Percentiles rank a stretch among this genome's conserved stretches.
These are phyloP conservation scores for Enteromius radiatus DNA, from an alignment of 2,797 vertebrate genomes.

Conservation along the genomic window DNA sequence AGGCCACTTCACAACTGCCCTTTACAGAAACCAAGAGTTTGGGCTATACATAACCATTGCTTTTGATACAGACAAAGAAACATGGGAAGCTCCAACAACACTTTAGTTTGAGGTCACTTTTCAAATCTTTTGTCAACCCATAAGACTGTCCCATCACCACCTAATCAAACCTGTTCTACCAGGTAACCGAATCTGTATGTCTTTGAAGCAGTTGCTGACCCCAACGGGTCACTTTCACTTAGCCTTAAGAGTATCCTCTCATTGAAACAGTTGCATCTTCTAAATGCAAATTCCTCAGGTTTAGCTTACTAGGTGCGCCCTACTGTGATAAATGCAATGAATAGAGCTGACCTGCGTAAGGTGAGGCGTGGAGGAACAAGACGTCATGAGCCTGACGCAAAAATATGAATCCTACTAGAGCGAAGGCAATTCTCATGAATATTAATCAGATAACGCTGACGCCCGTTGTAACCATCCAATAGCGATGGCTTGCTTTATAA, in stretches of 20 bases:
- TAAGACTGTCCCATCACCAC: neutral
- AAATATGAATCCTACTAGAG: slow-evolving; percentile 21
- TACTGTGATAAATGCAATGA: neutral
- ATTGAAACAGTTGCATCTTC: neutral
- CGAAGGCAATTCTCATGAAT: neutral
- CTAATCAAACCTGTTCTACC: slow-evolving; percentile 43
- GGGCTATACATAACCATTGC: neutral
- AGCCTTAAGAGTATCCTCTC: neutral
- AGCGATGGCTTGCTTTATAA: neutral
- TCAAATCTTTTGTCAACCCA: slow-evolving; percentile 17
- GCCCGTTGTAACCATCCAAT: neutral
- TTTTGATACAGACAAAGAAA: neutral
- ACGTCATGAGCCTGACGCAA: slow-evolving; percentile 41
- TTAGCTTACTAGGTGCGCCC: slow-evolving; percentile 38
- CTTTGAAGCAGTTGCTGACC: neutral
- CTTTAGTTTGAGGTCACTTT: neutral
- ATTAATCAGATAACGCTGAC: neutral
- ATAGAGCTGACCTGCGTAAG: slow-evolving; percentile 45
- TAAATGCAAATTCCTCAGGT: slow-evolving; percentile 13
- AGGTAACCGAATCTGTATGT: neutral
- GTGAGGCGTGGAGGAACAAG: slow-evolving; percentile 34
- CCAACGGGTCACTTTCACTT: neutral
- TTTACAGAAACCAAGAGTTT: neutral
- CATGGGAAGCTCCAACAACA: neutral
- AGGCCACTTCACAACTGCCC: neutral